Evolutionary conservation across 1,140 invertebrate species (phyloP).

Genomic region (Sinonovacula constricta): DNA sequence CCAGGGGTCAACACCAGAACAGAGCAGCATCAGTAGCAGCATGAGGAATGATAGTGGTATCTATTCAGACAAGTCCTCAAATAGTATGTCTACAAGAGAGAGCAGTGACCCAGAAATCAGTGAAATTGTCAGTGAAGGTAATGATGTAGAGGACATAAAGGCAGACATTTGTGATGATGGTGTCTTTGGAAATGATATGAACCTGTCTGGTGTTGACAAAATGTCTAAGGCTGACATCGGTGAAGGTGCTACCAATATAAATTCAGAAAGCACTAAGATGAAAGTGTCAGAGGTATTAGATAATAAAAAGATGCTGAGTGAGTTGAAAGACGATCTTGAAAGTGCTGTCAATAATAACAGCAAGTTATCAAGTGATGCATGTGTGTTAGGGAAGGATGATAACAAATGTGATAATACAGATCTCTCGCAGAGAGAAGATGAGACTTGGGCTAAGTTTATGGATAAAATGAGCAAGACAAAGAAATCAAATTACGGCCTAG

Average conservation of each 20-base stretch:
- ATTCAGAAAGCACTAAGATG: slow-evolving; percentile 1
- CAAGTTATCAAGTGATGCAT: too few species aligned
- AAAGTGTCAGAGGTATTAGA: background rate
- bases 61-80: slow-evolving; percentile 71
- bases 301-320: background rate
- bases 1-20: background rate
- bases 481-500: slow-evolving; percentile 33
- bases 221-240: slow-evolving; percentile 54
- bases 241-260: slow-evolving; percentile 22
- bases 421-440: slow-evolving; percentile 4
- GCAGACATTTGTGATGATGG: slow-evolving; percentile 18
- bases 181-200: slow-evolving; percentile 13
- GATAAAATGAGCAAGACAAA: slow-evolving; percentile 65
- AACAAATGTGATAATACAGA: slow-evolving; percentile 60
- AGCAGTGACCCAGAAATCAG: slow-evolving; percentile 56
- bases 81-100: slow-evolving; percentile 57
- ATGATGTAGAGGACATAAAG: slow-evolving; percentile 26
- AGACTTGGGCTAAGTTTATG: slow-evolving; percentile 15
- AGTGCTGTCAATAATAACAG: too few species aligned
- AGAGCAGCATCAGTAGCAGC: slow-evolving; percentile 6
- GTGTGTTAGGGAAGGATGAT: too few species aligned
- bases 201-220: slow-evolving; percentile 52
- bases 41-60: slow-evolving; percentile 70
- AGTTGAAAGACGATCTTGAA: background rate
- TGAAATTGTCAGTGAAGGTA: slow-evolving; percentile 59